Evolutionary conservation across 2,797 vertebrate genomes (phyloP).

Genomic region (Allobates femoralis): DNA sequence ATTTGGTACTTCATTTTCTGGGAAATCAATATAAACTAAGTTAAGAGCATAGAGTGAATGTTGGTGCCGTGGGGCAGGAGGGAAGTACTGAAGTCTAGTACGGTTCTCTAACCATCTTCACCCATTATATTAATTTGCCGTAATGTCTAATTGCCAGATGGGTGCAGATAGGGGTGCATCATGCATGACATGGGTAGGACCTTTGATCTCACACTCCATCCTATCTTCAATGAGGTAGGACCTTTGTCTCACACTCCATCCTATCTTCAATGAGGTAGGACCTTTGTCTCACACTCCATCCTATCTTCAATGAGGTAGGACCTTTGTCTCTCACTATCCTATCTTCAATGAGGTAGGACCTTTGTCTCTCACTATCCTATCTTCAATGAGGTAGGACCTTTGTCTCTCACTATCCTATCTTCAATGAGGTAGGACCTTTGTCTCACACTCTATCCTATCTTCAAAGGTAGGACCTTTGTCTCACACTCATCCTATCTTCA

Average conservation of each 20-base stretch:
- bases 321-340: too few species aligned
- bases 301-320: too few species aligned
- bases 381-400: too few species aligned
- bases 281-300: too few species aligned
- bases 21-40: conserved; percentile 73
- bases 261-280: too few species aligned
- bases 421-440: too few species aligned
- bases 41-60: conserved; percentile 56
- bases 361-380: too few species aligned
- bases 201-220: neutral
- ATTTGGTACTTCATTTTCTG: conserved; percentile 70
- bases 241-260: too few species aligned
- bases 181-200: neutral
- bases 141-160: neutral
- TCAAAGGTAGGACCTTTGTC: too few species aligned
- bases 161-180: neutral
- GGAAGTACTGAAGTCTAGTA: neutral
- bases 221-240: too few species aligned
- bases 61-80: conserved; percentile 40
- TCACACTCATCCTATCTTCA: neutral
- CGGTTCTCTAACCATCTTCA: neutral
- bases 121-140: neutral
- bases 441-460: neutral
- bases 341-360: too few species aligned
- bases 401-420: too few species aligned